Evolutionary conservation across 2,888 invertebrate species (phyloP).

Genomic region (Chloroclystis v-ata): DNA sequence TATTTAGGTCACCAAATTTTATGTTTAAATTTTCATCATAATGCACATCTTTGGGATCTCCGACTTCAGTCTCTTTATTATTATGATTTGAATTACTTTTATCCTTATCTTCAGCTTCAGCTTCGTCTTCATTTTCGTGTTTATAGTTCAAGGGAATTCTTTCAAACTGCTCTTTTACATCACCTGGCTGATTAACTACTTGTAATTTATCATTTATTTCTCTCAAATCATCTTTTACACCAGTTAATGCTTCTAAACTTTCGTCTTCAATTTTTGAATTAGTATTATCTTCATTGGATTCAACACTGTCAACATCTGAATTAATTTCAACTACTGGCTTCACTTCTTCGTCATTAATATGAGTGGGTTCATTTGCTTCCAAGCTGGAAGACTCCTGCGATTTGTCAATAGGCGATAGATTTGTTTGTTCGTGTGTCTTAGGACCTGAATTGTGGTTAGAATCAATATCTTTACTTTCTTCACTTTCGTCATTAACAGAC

Average conservation of each 20-base stretch:
- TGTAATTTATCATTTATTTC: slow-evolving; percentile 38
- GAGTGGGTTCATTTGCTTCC: slow-evolving; percentile 36
- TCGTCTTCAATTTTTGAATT: slow-evolving; percentile 35
- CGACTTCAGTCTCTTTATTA: slow-evolving; percentile 44
- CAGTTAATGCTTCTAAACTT: slow-evolving; percentile 44
- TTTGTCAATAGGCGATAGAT: slow-evolving; percentile 27
- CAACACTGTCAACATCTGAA: slow-evolving; percentile 43
- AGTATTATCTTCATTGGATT: slow-evolving; percentile 37
- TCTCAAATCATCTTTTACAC: slow-evolving; percentile 32
- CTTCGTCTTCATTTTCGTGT: slow-evolving; percentile 41
- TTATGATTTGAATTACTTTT: slow-evolving; percentile 29
- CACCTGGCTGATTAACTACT: slow-evolving; percentile 29
- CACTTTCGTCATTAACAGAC: slow-evolving; percentile 29
- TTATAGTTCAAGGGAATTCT: slow-evolving; percentile 68
- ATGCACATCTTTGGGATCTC: slow-evolving; percentile 42
- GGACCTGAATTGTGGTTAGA: slow-evolving; percentile 25
- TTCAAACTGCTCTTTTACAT: slow-evolving; percentile 69
- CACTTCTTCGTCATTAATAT: slow-evolving; percentile 59
- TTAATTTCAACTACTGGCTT: slow-evolving; percentile 66
- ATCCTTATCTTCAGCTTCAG: slow-evolving; percentile 19
- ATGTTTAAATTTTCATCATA: slow-evolving; percentile 63
- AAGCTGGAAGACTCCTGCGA: slow-evolving; percentile 23
- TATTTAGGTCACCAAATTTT: slow-evolving; percentile 61
- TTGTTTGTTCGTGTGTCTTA: slow-evolving; percentile 25
- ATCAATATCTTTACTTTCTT: slow-evolving; percentile 18